Conservation (phyloP, 2,113 vertebrate genomes). For the Chaenocephalus aceratus region DNA sequence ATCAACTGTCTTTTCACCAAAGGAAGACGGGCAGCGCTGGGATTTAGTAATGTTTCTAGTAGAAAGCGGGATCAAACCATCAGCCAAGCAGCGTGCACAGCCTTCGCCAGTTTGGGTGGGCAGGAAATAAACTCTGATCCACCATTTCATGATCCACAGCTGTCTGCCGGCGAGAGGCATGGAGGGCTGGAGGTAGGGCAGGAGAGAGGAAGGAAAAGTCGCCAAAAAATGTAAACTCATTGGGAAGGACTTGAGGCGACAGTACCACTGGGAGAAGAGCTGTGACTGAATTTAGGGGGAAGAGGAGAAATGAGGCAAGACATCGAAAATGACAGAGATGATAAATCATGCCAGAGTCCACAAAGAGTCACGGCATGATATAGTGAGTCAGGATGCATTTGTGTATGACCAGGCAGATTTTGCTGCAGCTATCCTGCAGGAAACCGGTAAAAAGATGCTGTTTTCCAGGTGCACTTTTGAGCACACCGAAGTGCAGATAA, state of each 20-base stretch:
- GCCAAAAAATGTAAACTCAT: conserved; percentile 40
- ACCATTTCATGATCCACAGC: conserved; percentile 73
- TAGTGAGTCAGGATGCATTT: conserved; percentile 55
- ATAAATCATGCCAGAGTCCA: conserved; percentile 68
- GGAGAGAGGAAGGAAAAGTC: conserved; percentile 8
- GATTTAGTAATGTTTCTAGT: conserved; percentile 65
- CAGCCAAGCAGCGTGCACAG: conserved; percentile 32
- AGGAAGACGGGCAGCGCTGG: conserved; percentile 49
- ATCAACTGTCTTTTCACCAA: conserved; percentile 58
- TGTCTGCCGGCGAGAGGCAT: conserved; percentile 49
- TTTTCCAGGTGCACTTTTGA: conserved; percentile 59
- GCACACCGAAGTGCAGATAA: conserved; percentile 51
- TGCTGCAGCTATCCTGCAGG: conserved; percentile 30
- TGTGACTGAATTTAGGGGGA: conserved; percentile 60
- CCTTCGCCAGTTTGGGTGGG: conserved; percentile 68
- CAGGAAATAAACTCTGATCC: conserved; percentile 76
- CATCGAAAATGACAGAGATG: conserved; percentile 57
- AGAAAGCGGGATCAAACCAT: conserved; percentile 62
- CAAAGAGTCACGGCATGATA: conserved; percentile 60
- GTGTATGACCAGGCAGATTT: conserved; percentile 68
- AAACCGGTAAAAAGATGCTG: conserved; percentile 30
- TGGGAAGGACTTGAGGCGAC: conserved; percentile 44
- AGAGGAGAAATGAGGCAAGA: conserved; percentile 68
- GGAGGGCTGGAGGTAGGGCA: conserved; percentile 31
- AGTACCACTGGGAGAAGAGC: conserved; percentile 39